phyloP scores from a whole-genome alignment of 2,113 vertebrate species.

The Mus spicilegus region DNA sequence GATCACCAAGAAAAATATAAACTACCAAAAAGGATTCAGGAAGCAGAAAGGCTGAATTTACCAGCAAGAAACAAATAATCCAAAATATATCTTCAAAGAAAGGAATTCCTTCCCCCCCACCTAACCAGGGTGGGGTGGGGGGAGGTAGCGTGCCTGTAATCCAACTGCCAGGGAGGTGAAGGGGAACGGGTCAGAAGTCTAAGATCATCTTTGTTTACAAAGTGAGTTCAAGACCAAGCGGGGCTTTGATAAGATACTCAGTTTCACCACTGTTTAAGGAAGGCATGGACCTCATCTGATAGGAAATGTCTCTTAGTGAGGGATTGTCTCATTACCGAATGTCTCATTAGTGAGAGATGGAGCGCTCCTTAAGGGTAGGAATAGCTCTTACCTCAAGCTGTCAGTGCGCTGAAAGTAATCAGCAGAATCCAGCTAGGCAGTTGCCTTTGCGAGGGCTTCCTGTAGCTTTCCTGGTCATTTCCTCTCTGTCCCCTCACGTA shows the following conservation, averaged over 20 bases:
- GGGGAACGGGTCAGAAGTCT: not conserved
- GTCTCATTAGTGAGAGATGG: not conserved
- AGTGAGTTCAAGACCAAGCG: not conserved
- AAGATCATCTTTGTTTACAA: not conserved
- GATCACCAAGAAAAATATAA: not conserved
- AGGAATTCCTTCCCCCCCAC: too few species aligned
- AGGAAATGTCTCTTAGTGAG: not conserved
- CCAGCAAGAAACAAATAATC: not conserved
- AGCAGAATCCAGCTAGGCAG: not conserved
- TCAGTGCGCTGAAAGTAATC: not conserved
- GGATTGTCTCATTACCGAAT: not conserved
- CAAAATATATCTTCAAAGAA: slow-evolving; percentile 45
- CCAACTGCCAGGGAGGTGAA: not conserved
- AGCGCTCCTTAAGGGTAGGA: not conserved
- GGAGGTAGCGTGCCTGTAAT: not conserved
- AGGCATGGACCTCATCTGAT: not conserved
- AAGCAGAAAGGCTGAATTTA: slow-evolving; percentile 31
- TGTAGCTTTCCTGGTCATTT: not conserved
- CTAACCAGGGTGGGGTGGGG: too few species aligned
- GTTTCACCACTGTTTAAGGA: not conserved
- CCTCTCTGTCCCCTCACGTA: not conserved
- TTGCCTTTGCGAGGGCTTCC: not conserved
- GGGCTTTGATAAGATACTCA: not conserved
- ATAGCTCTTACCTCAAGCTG: not conserved
- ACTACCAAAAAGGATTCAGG: slow-evolving; percentile 31